Conservation (phyloP, 30 jellyfish, hydroid and myxozoan species). For the Nemopilema nomurai region DNA sequence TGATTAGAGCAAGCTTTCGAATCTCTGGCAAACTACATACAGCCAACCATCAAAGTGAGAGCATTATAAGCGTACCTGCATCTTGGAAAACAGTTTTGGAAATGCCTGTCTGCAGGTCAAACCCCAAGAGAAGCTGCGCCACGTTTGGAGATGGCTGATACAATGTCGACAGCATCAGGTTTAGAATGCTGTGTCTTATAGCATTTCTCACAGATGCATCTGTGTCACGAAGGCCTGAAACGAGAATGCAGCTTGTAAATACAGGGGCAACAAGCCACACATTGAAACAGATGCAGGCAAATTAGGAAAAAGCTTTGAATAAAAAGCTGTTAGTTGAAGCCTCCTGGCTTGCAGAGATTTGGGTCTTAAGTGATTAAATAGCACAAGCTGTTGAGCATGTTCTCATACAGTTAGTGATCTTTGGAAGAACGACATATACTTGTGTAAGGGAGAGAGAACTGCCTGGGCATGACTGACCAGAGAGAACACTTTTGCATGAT, state of each 20-base stretch:
- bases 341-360: too few species aligned
- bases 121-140: constrained; percentile 88
- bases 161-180: constrained; percentile 63
- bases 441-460: too few species aligned
- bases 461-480: too few species aligned
- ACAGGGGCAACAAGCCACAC: too few species aligned
- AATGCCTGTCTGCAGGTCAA: constrained; percentile 59
- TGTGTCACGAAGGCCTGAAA: constrained; percentile 15
- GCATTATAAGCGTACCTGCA: constrained; percentile 63
- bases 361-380: too few species aligned
- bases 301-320: background rate
- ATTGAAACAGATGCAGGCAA: background rate
- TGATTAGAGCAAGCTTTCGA: too few species aligned
- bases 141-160: constrained; percentile 48
- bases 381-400: too few species aligned
- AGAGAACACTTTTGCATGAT: too few species aligned
- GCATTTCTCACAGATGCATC: constrained; percentile 51
- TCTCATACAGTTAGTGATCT: too few species aligned
- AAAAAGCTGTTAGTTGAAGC: background rate
- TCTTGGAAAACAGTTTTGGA: constrained; percentile 86
- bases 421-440: too few species aligned
- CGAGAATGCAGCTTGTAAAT: background rate
- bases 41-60: background rate
- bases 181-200: constrained; percentile 76
- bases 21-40: background rate